Evolutionary conservation across 1,140 invertebrate species (phyloP).

Genomic region (Pogonomyrmex barbatus): DNA sequence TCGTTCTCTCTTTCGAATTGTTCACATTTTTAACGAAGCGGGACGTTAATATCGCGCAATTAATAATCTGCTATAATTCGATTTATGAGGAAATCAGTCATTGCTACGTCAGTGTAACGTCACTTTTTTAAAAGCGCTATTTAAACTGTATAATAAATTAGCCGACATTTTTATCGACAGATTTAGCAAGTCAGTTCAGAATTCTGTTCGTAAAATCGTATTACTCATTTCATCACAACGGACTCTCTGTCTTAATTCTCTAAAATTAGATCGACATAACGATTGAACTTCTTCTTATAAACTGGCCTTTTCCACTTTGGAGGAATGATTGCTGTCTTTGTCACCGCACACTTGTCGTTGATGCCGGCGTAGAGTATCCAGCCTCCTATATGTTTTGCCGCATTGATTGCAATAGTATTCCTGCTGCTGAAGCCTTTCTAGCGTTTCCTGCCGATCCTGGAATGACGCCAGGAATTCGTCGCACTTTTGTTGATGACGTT

Average conservation of each 20-base stretch:
- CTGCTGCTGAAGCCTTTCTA: constrained; percentile 65
- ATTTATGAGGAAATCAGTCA: constrained; percentile 7
- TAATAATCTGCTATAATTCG: constrained; percentile 7
- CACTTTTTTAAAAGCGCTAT: neutral
- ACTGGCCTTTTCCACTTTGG: constrained; percentile 36
- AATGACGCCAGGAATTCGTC: constrained; percentile 66
- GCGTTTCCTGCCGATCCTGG: constrained; percentile 64
- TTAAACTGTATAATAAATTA: constrained; percentile 5
- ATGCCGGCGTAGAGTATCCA: constrained; percentile 83
- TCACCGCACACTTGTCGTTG: constrained; percentile 80
- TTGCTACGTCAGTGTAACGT: neutral
- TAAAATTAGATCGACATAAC: constrained; percentile 11
- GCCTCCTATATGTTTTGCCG: constrained; percentile 84
- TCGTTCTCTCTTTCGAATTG: neutral
- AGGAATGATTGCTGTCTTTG: constrained; percentile 57
- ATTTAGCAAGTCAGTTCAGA: neutral
- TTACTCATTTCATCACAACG: constrained; percentile 18
- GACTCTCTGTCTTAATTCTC: neutral
- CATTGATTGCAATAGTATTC: constrained; percentile 84
- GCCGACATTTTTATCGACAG: neutral
- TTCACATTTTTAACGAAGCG: constrained; percentile 17
- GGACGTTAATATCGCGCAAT: neutral
- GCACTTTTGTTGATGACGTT: constrained; percentile 83
- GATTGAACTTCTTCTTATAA: constrained; percentile 24
- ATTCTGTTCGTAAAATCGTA: neutral